phyloP scores from a whole-genome alignment of 2,888 invertebrate genomes.

The Zonitis immaculata region DNA sequence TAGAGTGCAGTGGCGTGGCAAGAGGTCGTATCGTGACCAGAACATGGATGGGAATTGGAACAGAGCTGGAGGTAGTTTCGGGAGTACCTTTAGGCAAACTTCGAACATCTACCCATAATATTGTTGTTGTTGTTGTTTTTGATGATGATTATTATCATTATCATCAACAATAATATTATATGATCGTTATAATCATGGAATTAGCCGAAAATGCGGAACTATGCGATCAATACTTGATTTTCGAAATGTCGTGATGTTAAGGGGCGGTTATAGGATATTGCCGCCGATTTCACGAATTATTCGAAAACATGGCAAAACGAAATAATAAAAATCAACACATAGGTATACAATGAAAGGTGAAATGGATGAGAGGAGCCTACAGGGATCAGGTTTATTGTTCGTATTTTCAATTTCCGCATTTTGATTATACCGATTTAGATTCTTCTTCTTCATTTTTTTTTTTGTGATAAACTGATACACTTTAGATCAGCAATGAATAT shows the following conservation, averaged over 20 bases:
- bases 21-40: constrained; percentile 41
- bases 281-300: constrained; percentile 2
- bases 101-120: constrained; percentile 30
- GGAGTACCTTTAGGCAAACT: constrained; percentile 31
- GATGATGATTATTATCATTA: background rate
- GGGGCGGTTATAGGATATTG: constrained; percentile 2
- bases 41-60: constrained; percentile 46
- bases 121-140: background rate
- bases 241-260: constrained; percentile 11
- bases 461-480: no score
- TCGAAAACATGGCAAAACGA: no score
- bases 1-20: constrained; percentile 7
- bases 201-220: constrained; percentile 44
- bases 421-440: background rate
- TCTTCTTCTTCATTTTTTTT: no score
- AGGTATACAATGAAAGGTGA: background rate
- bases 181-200: constrained; percentile 33
- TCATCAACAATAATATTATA: constrained; percentile 6
- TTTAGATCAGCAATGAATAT: no score
- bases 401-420: background rate
- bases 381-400: background rate
- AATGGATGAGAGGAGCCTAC: background rate
- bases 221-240: constrained; percentile 21
- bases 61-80: constrained; percentile 35
- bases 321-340: background rate